phyloP scores from a whole-genome alignment of 2,113 vertebrate genomes.

The Saguinus midas region DNA sequence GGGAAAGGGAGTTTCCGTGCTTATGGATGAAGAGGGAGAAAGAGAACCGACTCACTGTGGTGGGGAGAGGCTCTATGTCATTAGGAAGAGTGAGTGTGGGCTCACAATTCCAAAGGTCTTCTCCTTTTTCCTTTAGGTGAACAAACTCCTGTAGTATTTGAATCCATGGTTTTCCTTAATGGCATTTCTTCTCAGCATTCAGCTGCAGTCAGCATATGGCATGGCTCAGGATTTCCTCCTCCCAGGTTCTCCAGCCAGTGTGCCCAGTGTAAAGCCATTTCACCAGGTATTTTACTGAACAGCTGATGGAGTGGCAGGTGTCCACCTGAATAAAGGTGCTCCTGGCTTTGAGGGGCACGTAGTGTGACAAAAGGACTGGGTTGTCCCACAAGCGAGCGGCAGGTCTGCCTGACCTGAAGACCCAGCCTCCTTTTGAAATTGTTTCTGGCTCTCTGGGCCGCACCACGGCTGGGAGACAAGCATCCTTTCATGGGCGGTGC shows the following conservation, averaged over 20 bases:
- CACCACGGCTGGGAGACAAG: accelerated
- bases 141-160: background rate
- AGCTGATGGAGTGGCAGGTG: background rate
- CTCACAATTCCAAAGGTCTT: background rate
- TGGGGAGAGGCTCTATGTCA: no score
- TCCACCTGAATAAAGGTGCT: no score
- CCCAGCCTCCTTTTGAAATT: background rate
- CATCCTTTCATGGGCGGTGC: background rate
- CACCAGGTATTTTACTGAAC: no score
- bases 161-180: background rate
- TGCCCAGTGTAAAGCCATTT: accelerated
- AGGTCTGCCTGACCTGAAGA: accelerated
- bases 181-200: background rate
- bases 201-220: background rate
- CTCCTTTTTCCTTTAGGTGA: background rate
- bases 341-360: accelerated
- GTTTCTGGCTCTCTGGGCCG: background rate
- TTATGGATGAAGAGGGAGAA: accelerated
- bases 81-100: background rate
- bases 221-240: background rate
- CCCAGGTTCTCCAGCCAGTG: background rate
- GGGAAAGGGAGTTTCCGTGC: accelerated
- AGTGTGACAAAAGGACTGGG: no score
- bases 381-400: accelerated
- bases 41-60: accelerated